Percentiles rank a stretch among this genome's conserved stretches.
phyloP scores from a whole-genome alignment of 92 coral and sea anemone species.

The Montipora capitata region DNA sequence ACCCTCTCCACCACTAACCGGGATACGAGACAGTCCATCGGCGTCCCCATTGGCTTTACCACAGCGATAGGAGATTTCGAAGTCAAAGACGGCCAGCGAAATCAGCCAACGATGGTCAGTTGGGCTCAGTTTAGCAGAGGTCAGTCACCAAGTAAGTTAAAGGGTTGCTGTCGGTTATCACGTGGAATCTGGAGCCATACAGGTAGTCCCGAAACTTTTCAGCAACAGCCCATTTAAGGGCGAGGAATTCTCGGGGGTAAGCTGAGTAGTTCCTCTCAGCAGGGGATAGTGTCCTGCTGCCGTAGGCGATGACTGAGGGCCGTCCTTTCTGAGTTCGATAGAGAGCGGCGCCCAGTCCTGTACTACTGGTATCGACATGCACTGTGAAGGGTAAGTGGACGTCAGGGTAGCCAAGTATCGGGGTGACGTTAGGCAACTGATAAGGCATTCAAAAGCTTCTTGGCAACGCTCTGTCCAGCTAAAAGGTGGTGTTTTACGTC shows the following conservation, averaged over 20 bases:
- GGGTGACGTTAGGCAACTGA: conserved; percentile 27
- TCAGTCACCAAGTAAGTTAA: conserved; percentile 35
- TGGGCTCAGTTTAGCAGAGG: conserved; percentile 45
- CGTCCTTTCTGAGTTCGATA: conserved; percentile 22
- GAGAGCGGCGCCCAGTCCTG: conserved; percentile 39
- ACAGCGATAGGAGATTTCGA: too few species aligned
- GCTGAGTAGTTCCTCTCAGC: conserved; percentile 57
- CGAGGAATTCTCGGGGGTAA: conserved; percentile 57
- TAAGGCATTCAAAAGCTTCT: conserved; percentile 39
- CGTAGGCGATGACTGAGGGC: conserved; percentile 18
- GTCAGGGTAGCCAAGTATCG: conserved; percentile 50
- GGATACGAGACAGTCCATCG: too few species aligned
- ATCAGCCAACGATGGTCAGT: conserved; percentile 19
- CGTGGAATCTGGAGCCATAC: conserved; percentile 35
- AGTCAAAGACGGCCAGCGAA: too few species aligned
- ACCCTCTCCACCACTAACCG: too few species aligned
- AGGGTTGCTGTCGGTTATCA: conserved; percentile 2
- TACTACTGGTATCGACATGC: conserved; percentile 37
- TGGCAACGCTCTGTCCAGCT: conserved; percentile 33
- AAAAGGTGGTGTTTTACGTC: background rate
- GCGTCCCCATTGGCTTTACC: too few species aligned
- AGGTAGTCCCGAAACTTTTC: too few species aligned
- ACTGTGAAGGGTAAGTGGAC: conserved; percentile 23
- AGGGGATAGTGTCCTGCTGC: conserved; percentile 38
- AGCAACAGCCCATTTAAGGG: conserved; percentile 61